These are phyloP conservation scores for Spisula subtruncata DNA, from an alignment of 2,888 invertebrate species.

Conservation along the genomic window DNA sequence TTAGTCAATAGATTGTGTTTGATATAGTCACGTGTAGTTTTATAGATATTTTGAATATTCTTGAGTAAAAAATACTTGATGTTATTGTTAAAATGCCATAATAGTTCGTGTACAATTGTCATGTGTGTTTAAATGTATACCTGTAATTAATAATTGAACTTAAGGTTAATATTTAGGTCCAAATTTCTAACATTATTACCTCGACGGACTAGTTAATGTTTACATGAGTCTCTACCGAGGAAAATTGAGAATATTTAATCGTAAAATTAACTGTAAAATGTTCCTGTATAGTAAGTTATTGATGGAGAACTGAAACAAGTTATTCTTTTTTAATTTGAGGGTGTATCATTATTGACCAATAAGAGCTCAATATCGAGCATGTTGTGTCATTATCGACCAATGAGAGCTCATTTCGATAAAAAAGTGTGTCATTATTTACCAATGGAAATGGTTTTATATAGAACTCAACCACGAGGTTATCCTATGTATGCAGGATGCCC, in stretches of 20 bases:
- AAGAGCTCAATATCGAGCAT: too few relatives aligned
- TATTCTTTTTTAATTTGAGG: too few relatives aligned
- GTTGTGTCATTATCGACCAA: too few relatives aligned
- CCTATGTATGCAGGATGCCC: neutral
- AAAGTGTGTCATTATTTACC: too few relatives aligned
- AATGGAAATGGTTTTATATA: too few relatives aligned
- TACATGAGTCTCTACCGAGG: neutral
- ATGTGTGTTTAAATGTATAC: neutral
- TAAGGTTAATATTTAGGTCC: neutral
- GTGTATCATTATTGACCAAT: too few relatives aligned
- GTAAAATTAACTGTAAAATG: too few relatives aligned
- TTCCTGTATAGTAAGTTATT: neutral
- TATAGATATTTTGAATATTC: constrained; percentile 3
- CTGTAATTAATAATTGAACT: neutral
- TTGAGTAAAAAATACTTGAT: neutral
- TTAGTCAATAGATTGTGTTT: neutral
- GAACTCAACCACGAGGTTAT: neutral
- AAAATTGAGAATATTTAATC: too few relatives aligned
- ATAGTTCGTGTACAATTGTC: neutral
- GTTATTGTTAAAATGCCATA: constrained; percentile 4
- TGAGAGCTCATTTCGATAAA: too few relatives aligned
- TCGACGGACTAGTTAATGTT: neutral
- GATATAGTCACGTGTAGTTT: neutral
- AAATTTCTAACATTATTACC: neutral
- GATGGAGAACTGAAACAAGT: too few relatives aligned